Evolutionary conservation across 37 sponge, comb jelly and placozoan species (phyloP).

Genomic region (Cliona cf. orientalis): DNA sequence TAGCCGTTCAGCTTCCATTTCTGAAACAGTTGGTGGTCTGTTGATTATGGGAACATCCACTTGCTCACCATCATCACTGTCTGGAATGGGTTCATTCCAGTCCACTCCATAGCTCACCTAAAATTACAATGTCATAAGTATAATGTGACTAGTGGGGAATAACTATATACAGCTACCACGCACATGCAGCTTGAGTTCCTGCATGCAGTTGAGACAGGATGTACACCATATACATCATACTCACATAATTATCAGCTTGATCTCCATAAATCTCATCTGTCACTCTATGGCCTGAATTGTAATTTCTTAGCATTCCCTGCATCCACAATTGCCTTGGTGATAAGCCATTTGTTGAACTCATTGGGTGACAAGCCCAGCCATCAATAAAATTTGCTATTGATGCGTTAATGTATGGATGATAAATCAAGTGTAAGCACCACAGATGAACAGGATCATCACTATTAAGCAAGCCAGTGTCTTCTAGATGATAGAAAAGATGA

Average conservation of each 20-base stretch:
- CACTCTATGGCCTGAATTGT: neutral
- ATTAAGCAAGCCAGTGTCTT: constrained; percentile 46
- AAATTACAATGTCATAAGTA: too few species aligned
- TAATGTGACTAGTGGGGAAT: too few species aligned
- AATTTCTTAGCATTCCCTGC: neutral
- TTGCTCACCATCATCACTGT: neutral
- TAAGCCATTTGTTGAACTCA: constrained; percentile 13
- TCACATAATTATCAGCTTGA: too few species aligned
- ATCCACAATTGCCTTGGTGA: constrained; percentile 5
- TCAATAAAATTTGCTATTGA: constrained; percentile 11
- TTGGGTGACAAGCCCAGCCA: constrained; percentile 45
- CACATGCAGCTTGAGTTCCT: too few species aligned
- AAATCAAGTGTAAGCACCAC: neutral
- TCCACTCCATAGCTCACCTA: neutral
- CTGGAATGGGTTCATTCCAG: neutral
- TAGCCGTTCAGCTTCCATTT: neutral
- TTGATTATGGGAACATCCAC: neutral
- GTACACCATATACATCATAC: too few species aligned
- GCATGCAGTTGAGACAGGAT: too few species aligned
- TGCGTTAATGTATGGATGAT: neutral
- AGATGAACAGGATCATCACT: constrained; percentile 13
- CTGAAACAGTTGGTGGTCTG: neutral
- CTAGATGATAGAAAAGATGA: constrained; percentile 57
- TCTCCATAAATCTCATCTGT: neutral
- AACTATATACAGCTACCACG: too few species aligned